Percentiles rank a stretch among this genome's conserved stretches.
Conservation (phyloP, 1,140 invertebrate genomes). For the Pristionchus pacificus region DNA sequence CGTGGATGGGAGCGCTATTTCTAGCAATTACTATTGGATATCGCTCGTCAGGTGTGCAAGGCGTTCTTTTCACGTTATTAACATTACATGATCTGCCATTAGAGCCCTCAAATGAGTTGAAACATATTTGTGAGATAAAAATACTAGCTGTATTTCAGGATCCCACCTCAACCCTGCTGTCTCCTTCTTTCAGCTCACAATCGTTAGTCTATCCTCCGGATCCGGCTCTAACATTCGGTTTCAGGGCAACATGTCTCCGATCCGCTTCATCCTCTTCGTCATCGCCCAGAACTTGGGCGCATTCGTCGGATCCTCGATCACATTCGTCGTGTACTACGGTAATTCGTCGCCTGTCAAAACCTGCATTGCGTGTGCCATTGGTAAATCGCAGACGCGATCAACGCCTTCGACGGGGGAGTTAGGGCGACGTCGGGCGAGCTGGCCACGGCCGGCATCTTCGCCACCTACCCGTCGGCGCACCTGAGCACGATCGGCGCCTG, state of each 20-base stretch:
- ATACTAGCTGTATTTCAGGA: conserved; percentile 51
- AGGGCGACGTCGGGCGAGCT: conserved; percentile 45
- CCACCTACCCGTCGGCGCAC: conserved; percentile 63
- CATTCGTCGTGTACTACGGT: conserved; percentile 63
- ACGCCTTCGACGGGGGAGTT: conserved; percentile 59
- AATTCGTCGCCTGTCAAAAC: conserved; percentile 15
- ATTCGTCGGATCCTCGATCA: conserved; percentile 61
- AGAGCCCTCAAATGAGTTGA: too few relatives aligned
- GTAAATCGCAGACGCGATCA: conserved; percentile 58
- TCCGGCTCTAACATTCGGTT: background rate
- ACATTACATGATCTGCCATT: too few relatives aligned
- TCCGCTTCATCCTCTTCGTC: conserved; percentile 61
- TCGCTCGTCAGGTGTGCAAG: background rate
- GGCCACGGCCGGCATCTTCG: conserved; percentile 64
- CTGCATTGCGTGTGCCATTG: background rate
- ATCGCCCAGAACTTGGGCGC: conserved; percentile 64
- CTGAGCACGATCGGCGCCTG: conserved; percentile 59
- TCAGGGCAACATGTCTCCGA: conserved; percentile 59
- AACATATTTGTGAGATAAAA: background rate
- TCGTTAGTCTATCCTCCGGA: too few relatives aligned
- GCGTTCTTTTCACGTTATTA: background rate
- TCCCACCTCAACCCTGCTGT: conserved; percentile 65
- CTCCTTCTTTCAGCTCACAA: conserved; percentile 60
- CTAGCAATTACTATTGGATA: background rate
- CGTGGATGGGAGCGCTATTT: background rate